Base-by-base conservation (phyloP, 2,888 invertebrate genomes). In the Drosophila hamatofila region DNA sequence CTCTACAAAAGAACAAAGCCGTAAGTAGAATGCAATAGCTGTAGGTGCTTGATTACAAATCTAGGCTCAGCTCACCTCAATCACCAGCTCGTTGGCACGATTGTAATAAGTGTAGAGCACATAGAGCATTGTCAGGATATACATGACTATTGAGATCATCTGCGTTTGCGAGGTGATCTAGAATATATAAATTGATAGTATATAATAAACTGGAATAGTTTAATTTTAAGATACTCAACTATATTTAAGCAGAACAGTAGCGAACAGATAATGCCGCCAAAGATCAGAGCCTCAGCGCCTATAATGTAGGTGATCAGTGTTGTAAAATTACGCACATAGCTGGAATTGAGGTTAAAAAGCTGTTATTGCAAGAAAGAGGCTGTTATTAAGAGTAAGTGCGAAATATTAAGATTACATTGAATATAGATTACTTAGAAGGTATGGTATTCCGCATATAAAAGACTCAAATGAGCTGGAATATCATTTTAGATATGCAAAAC, bases 91-190 rank as follows among this genome's bases (percentile, higher is more conserved):
- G 79, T 92, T 91, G 60, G 92, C 92, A 35, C 89, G 82, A 87
- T 91, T 92, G 69, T 92, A 92, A 39, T 90, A 91, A n/a, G 90
- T 91, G 68, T 86, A 92, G 0, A 92, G 78, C 1, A 92, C 84
- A 71, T 91, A 92, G 35, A 92, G 71, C 89, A 91, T 90, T 39
- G 92, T 92, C 21, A 84, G 48, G n/a, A 90, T 87, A 44, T 90
- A 92, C 91, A 92, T 89, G 12, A 90, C 63, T 16, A 91, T 76
- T 0, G 86, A 78, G 48, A 91, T 71, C 48, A 58, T 63, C 30
- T 83, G 75, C 6, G 56, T 65, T 18, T 14, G n/a, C 3, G 76
- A 79, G 0, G 42, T 59, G 42, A 62, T 44, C 76, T 77, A 9
- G 0, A 30, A 27, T n/a, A n/a, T n/a, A 27, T 0, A 14, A 0